Base-by-base conservation (phyloP, 2,888 invertebrate species). In the Nemurella pictetii region DNA sequence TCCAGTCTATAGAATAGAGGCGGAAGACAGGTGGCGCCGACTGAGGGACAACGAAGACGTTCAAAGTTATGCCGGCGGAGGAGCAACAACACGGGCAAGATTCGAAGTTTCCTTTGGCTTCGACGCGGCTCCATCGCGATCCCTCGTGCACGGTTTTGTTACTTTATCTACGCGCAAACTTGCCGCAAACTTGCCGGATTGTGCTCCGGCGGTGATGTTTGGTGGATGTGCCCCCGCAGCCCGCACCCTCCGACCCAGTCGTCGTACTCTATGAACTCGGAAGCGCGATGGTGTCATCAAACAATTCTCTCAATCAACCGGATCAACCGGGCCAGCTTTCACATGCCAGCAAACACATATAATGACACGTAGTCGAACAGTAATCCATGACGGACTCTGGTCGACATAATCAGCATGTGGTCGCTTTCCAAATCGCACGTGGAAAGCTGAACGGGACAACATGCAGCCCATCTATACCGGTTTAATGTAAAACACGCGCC, bases 21-120 rank as follows among this genome's bases (percentile, higher is more conserved):
- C 55, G 55, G 82, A 82, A 82, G 82, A 82, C 82, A 82, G 82
- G 82, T 82, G 82, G 82, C 82, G 82, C 82, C 82, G 82, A 82
- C 82, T 82, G 82, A 26, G 25, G 80, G 80, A 35, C 35, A 26
- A 81, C 28, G 75, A 35, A 7, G 15, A 81, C 28, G 75, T 26
- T 28, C 75, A 4, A 75, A 81, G 35, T 81, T 35, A 35, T 72
- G 82, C 55, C 82, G 72, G 55, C 55, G 15, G 20, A 55, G 82
- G 29, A 55, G 82, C 82, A 82, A 82, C 82, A 82, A 82, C 82
- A 82, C 27, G 55, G 28, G 78, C n/a, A 78, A 78, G 30, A 78
- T 29, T 72, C 55, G 35, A 30, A 35, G 32, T 35, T 81, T 81
- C 80, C 0, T 81, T n/a, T 15, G 32, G 32, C 82, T 55, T 30